Conservation (phyloP, 2,113 vertebrate genomes). For the Ailuropoda melanoleuca region DNA sequence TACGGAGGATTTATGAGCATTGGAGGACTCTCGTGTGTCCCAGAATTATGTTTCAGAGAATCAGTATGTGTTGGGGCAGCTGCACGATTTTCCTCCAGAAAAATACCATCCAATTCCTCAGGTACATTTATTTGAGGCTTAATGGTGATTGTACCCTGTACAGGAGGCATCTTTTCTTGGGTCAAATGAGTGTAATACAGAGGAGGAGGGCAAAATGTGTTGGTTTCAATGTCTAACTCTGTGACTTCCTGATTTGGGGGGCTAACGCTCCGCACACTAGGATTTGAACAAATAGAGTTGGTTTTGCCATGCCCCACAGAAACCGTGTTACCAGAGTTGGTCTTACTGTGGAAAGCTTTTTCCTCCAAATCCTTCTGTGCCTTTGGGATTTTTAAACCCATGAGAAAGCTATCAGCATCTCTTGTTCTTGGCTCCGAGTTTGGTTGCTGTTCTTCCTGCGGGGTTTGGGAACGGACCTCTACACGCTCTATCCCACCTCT, state of each 20-base stretch:
- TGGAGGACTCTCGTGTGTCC: neutral
- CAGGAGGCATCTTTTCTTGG: constrained; percentile 30
- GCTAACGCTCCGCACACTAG: neutral
- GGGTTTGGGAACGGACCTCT: neutral
- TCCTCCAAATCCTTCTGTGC: neutral
- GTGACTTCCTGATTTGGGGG: neutral
- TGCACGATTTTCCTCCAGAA: neutral
- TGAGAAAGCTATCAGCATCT: neutral
- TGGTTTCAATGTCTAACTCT: constrained; percentile 76
- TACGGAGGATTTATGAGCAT: neutral
- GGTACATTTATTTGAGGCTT: neutral
- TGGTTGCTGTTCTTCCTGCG: neutral
- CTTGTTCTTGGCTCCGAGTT: neutral
- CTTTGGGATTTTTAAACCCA: neutral
- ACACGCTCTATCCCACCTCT: neutral
- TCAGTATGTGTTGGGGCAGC: neutral
- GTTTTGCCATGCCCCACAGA: neutral
- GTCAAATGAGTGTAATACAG: constrained; percentile 87
- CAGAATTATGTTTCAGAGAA: neutral
- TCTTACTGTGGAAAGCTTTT: neutral
- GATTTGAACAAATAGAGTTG: neutral
- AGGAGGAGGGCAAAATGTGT: constrained; percentile 88
- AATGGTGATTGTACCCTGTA: neutral
- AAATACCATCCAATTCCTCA: neutral
- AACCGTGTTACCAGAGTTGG: neutral